Evolutionary conservation across 1,140 invertebrate species (phyloP).

Genomic region (Ostrea edulis): DNA sequence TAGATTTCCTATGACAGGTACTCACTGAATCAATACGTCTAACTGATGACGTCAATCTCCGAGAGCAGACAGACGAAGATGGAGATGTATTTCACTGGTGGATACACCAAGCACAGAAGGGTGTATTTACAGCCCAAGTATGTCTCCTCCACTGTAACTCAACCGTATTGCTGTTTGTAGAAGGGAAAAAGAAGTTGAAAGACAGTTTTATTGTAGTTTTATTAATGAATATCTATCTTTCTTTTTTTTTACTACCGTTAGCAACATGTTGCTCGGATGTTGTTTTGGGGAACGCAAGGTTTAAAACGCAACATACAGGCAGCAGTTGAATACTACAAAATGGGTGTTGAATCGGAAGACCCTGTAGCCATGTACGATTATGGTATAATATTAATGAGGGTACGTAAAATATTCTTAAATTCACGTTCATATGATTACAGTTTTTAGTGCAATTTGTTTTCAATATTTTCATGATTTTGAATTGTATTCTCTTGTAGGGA

Average conservation of each 20-base stretch:
- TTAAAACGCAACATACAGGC: slow-evolving; percentile 70
- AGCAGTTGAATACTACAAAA: slow-evolving; percentile 70
- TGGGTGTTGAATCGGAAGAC: slow-evolving; percentile 68
- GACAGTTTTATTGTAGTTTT: no score
- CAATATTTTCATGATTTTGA: neutral
- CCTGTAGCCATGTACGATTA: slow-evolving; percentile 72
- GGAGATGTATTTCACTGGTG: slow-evolving; percentile 78
- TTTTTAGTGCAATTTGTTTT: neutral
- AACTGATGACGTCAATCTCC: slow-evolving; percentile 71
- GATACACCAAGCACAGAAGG: slow-evolving; percentile 76
- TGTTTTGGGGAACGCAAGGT: slow-evolving; percentile 76
- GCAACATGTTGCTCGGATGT: slow-evolving; percentile 66
- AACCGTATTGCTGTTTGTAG: neutral
- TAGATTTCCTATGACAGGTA: slow-evolving; percentile 62
- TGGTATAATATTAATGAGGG: slow-evolving; percentile 72
- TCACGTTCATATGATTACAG: neutral
- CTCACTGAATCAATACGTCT: slow-evolving; percentile 74
- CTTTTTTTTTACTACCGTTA: slow-evolving; percentile 43
- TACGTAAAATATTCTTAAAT: slow-evolving; percentile 53
- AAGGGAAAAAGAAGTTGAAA: no score
- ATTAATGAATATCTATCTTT: neutral
- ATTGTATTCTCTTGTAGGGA: slow-evolving; percentile 14
- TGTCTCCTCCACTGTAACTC: neutral
- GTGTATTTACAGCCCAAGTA: slow-evolving; percentile 76
- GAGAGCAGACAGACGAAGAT: slow-evolving; percentile 76